Evolutionary conservation across 2,888 invertebrate genomes (phyloP).

Genomic region (Nomada ferruginata): DNA sequence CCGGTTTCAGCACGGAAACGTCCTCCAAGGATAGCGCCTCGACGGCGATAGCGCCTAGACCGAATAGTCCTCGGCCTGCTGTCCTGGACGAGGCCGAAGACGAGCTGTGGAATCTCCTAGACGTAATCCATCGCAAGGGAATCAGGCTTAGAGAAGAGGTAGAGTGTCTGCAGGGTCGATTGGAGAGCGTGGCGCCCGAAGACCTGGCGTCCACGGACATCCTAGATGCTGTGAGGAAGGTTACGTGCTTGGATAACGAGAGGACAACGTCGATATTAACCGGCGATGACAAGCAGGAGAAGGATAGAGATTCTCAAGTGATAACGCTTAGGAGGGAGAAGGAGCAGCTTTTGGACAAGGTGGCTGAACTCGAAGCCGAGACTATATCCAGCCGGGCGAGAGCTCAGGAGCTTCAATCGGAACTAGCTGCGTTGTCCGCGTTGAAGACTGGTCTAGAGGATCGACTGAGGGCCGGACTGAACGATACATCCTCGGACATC

Average conservation of each 20-base stretch:
- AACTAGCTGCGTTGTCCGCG: slow-evolving; percentile 86
- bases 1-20: slow-evolving; percentile 95
- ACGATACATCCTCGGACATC: slow-evolving; percentile 69
- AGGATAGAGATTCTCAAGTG: slow-evolving; percentile 85
- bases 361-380: slow-evolving; percentile 92
- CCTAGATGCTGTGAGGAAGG: slow-evolving; percentile 80
- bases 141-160: slow-evolving; percentile 89
- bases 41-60: slow-evolving; percentile 84
- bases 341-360: slow-evolving; percentile 90
- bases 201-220: slow-evolving; percentile 81
- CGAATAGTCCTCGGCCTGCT: slow-evolving; percentile 78
- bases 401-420: slow-evolving; percentile 88
- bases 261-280: slow-evolving; percentile 70
- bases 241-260: slow-evolving; percentile 52
- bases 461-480: slow-evolving; percentile 79
- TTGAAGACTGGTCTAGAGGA: slow-evolving; percentile 81
- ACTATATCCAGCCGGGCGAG: slow-evolving; percentile 88
- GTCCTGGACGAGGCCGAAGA: slow-evolving; percentile 88
- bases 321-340: slow-evolving; percentile 89
- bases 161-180: slow-evolving; percentile 87
- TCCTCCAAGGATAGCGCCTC: slow-evolving; percentile 92
- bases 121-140: slow-evolving; percentile 93
- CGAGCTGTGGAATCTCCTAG: slow-evolving; percentile 93
- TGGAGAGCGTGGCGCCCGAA: slow-evolving; percentile 80
- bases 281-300: slow-evolving; percentile 68